A percentile compares a stretch with the other conserved stretches of the same genome.
phyloP scores from a whole-genome alignment of 2,797 vertebrate species.

The Rhinatrema bivittatum region DNA sequence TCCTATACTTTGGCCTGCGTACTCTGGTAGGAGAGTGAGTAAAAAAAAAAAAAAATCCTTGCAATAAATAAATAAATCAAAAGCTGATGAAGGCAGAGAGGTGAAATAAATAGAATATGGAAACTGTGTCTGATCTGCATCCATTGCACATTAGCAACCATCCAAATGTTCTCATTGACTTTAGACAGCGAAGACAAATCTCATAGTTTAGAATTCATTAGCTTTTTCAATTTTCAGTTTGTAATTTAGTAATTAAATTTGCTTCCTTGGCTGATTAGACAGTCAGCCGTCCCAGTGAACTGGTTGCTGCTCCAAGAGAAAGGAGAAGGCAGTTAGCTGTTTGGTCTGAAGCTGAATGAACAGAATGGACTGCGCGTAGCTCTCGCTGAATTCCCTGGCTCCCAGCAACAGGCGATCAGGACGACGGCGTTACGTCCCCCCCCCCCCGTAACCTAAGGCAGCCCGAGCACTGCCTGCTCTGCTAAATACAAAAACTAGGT shows the following conservation, averaged over 20 bases:
- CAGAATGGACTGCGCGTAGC: no score
- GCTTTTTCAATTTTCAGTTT: constrained; percentile 14
- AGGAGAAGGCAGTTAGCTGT: constrained; percentile 11
- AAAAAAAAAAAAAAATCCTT: no score
- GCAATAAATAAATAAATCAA: no score
- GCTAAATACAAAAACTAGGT: no score
- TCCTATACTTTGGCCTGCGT: no score
- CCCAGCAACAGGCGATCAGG: no score
- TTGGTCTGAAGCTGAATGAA: no score
- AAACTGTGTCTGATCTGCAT: constrained; percentile 10
- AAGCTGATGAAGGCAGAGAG: constrained; percentile 26
- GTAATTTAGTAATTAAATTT: constrained; percentile 15
- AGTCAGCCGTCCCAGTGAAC: constrained; percentile 10
- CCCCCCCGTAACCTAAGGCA: no score
- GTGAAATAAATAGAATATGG: constrained; percentile 15
- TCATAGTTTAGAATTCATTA: constrained; percentile 15
- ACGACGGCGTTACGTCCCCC: no score
- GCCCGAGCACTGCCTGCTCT: no score
- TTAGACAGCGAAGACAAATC: constrained; percentile 5
- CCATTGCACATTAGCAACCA: constrained; percentile 2
- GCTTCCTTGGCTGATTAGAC: constrained; percentile 15
- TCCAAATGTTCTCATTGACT: constrained; percentile 3
- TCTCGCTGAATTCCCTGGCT: no score
- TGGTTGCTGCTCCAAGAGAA: constrained; percentile 3
- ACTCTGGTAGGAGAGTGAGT: constrained; percentile 18